A percentile compares a stretch with the other conserved stretches of the same genome.
Conservation (phyloP, 2,797 vertebrate genomes). For the Danio aesculapii region DNA sequence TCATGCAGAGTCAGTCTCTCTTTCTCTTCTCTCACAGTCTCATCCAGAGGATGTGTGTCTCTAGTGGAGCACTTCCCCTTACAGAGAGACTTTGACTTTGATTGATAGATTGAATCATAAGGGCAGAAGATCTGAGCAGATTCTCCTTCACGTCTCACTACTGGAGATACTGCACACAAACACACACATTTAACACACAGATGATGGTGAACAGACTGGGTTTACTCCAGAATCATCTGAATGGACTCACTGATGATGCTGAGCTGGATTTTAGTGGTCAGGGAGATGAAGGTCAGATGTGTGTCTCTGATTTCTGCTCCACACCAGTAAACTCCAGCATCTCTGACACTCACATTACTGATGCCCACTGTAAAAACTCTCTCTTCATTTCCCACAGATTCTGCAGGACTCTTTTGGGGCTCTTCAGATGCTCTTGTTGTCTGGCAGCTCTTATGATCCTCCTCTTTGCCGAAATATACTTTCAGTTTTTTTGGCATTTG, state of each 20-base stretch:
- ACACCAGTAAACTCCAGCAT: conserved; percentile 49
- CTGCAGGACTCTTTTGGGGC: too few species aligned
- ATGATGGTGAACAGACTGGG: background rate
- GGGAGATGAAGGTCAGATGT: background rate
- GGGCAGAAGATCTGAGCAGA: conserved; percentile 20
- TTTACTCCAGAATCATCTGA: background rate
- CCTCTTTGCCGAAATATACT: conserved; percentile 31
- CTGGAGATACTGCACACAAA: background rate
- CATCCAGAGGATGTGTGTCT: background rate
- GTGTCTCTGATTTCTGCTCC: background rate
- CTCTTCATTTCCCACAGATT: conserved; percentile 18
- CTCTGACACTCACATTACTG: background rate
- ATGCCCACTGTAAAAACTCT: conserved; percentile 24
- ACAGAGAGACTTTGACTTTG: background rate
- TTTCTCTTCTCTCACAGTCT: conserved; percentile 24
- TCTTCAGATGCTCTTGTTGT: background rate
- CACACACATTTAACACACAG: too few species aligned
- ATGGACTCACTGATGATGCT: conserved; percentile 4
- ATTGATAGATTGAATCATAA: conserved; percentile 26
- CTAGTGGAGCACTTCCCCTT: conserved; percentile 25
- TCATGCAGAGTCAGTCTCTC: conserved; percentile 21
- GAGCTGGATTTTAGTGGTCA: background rate
- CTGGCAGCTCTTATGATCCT: conserved; percentile 13
- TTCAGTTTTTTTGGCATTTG: background rate
- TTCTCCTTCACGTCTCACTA: background rate